phyloP scores from a whole-genome alignment of 2,797 vertebrate genomes.

The Falco peregrinus region DNA sequence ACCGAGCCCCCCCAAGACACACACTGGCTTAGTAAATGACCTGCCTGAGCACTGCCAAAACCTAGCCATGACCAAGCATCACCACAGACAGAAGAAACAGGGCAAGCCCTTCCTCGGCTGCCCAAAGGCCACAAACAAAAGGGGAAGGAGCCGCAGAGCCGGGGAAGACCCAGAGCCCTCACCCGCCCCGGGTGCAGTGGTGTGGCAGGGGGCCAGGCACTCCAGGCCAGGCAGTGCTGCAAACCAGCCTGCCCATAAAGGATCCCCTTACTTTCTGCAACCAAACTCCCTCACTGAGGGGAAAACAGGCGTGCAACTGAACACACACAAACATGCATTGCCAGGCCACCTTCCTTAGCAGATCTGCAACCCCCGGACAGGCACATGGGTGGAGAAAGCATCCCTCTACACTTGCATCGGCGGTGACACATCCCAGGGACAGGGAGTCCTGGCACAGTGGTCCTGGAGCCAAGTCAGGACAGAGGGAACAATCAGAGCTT shows the following conservation, averaged over 20 bases:
- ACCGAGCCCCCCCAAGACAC: fast-evolving
- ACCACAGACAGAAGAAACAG: not conserved
- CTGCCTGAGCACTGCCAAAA: not conserved
- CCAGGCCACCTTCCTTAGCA: not conserved
- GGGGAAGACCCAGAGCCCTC: not conserved
- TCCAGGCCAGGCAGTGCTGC: not conserved
- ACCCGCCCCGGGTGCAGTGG: fast-evolving
- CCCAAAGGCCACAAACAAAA: not conserved
- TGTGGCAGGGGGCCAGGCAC: not conserved
- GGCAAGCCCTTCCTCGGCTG: not conserved
- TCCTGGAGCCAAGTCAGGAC: not conserved
- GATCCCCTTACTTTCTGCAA: not conserved
- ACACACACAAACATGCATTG: fast-evolving
- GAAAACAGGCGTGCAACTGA: not conserved
- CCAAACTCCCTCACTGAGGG: not conserved
- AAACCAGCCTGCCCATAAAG: not conserved
- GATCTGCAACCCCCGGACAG: not conserved
- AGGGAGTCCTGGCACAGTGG: not conserved
- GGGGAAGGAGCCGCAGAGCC: not conserved
- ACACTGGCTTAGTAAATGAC: not conserved
- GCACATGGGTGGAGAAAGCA: not conserved
- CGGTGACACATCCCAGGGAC: slow-evolving; percentile 1
- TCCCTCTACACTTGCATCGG: not conserved
- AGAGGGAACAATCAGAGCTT: slow-evolving; percentile 49
- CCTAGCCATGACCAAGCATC: not conserved